A percentile compares a stretch with the other conserved stretches of the same genome.
These are phyloP conservation scores for Pseudois nayaur DNA, from an alignment of 2,113 vertebrate genomes.

Conservation along the genomic window DNA sequence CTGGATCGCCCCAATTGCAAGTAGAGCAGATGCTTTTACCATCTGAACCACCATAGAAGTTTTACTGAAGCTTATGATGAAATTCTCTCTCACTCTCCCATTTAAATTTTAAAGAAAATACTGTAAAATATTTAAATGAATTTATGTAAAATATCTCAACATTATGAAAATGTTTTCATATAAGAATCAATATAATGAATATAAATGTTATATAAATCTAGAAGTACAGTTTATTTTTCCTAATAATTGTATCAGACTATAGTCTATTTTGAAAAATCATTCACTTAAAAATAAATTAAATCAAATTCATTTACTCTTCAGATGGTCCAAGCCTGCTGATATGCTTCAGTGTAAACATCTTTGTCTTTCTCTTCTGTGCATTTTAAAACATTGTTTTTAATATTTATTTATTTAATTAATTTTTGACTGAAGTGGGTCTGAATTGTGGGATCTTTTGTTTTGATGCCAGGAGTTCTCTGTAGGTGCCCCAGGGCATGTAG, in stretches of 20 bases:
- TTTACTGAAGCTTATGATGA: background rate
- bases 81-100: background rate
- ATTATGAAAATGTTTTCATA: background rate
- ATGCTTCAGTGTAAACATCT: background rate
- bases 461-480: background rate
- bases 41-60: background rate
- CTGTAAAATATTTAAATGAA: background rate
- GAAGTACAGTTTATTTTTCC: background rate
- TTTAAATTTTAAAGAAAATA: background rate
- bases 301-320: background rate
- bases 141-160: background rate
- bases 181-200: background rate
- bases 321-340: background rate
- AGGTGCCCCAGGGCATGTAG: background rate
- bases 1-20: rapidly evolving
- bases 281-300: background rate
- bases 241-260: background rate
- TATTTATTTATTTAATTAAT: background rate
- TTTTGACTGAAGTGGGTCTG: background rate
- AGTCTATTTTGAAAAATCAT: background rate
- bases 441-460: background rate
- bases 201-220: background rate
- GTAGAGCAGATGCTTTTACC: background rate
- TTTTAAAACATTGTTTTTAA: background rate
- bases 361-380: background rate